A percentile compares a stretch with the other conserved stretches of the same genome.
Evolutionary conservation across 2,888 invertebrate species (phyloP).

Genomic region (Protonemura montana): DNA sequence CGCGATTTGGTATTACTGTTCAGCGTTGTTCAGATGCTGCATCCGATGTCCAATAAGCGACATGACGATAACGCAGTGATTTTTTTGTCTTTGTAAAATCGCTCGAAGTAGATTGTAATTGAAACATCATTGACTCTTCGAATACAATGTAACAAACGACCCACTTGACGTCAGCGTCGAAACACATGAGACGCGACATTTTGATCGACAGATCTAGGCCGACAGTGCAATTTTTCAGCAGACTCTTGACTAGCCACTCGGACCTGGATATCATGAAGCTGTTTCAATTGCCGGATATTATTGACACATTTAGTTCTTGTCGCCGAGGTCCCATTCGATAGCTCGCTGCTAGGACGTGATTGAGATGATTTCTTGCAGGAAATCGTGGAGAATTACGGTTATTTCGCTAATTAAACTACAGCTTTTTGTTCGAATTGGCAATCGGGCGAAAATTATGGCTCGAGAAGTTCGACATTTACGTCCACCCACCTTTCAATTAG

Average conservation of each 20-base stretch:
- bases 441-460: not conserved
- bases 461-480: not conserved
- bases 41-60: not conserved
- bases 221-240: not conserved
- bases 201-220: not conserved
- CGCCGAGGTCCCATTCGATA: not conserved
- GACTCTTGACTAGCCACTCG: not conserved
- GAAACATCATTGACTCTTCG: not conserved
- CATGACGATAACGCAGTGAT: not conserved
- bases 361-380: not conserved
- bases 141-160: conserved; percentile 4
- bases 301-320: not conserved
- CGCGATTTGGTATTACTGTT: too few relatives aligned
- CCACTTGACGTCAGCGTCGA: not conserved
- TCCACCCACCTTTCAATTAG: not conserved
- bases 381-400: not conserved
- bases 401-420: too few relatives aligned
- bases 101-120: not conserved
- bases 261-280: not conserved
- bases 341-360: not conserved
- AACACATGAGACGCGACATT: not conserved
- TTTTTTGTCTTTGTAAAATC: not conserved
- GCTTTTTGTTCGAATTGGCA: not conserved
- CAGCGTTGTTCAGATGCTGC: too few relatives aligned
- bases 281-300: not conserved